These are phyloP conservation scores for Meriones psammophilus DNA, from an alignment of 2,797 vertebrate species.

Conservation along the genomic window DNA sequence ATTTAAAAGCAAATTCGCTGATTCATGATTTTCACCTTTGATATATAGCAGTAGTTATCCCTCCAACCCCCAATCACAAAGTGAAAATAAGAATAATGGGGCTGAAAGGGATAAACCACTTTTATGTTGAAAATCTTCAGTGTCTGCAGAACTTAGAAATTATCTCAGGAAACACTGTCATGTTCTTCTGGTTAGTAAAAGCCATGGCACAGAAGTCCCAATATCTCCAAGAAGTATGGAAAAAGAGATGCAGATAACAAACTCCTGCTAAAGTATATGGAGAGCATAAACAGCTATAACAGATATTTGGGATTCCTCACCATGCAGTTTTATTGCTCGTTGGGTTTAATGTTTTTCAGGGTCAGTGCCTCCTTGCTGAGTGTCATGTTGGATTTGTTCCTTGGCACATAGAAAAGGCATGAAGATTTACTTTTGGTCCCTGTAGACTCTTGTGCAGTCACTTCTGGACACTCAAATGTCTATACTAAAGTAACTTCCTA, in stretches of 20 bases:
- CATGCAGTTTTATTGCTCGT: background rate
- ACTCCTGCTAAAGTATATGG: background rate
- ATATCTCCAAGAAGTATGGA: background rate
- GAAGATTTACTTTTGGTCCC: background rate
- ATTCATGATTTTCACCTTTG: conserved; percentile 80
- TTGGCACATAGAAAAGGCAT: background rate
- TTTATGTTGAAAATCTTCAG: conserved; percentile 23
- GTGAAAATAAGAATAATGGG: conserved; percentile 74
- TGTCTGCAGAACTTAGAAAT: conserved; percentile 60
- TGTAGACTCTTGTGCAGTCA: background rate
- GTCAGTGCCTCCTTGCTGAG: background rate
- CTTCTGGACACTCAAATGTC: background rate
- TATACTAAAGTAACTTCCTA: background rate
- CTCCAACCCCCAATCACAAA: conserved; percentile 8
- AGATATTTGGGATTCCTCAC: background rate
- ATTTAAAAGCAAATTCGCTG: conserved; percentile 84
- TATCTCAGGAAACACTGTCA: conserved; percentile 3
- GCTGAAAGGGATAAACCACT: conserved; percentile 63
- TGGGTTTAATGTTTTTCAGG: background rate
- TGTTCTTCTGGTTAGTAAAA: background rate
- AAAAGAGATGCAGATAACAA: background rate
- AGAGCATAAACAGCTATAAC: background rate
- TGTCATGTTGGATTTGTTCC: background rate
- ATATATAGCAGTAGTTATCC: conserved; percentile 75
- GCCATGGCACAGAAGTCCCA: background rate